Base-by-base conservation (phyloP, 2,797 vertebrate genomes). In the Lemur catta region DNA sequence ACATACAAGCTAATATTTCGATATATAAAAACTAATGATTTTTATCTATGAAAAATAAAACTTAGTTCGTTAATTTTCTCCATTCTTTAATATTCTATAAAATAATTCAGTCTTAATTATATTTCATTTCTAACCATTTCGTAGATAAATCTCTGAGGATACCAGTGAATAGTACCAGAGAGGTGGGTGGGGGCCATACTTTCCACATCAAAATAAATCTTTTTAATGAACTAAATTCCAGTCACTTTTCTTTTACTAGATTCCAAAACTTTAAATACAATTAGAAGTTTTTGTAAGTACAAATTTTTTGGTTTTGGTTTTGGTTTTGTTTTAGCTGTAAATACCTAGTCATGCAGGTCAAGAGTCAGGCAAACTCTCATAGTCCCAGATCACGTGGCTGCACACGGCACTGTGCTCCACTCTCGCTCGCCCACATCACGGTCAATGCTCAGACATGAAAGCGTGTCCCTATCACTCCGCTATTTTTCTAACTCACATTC, bases 401-500 rank as follows among this genome's bases (percentile, higher is more conserved):
- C 71, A 43, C 22, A 41, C n/a, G 46, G 84, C 30, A n/a, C 28
- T 15, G 5, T 0, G 9, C 61, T 52, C n/a, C 52, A 22, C 26
- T 67, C 84, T 10, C 9, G 35, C n/a, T 43, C 76, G 87, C 41
- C 41, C 26, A 0, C 17, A 30, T 86, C 65, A 10, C 15, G 26
- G 35, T 22, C 93, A 63, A 4, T 26, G 11, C 22, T n/a, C 71
- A 48, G 65, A 82, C 74, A n/a, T 10, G 59, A 96, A 69, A 69
- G 50, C 15, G 8, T 5, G 4, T 48, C 33, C 57, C 84, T 38
- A 35, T 71, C n/a, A 57, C 74, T 33, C 59, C 65, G 50, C 59
- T 59, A 67, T 92, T 88, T 91, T 85, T 94, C 94, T 69, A 72
- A n/a, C 9, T 87, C 61, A 52, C 78, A 91, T 94, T 95, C 93